A percentile compares a stretch with the other conserved stretches of the same genome.
Conservation (phyloP, 2,888 invertebrate species). For the Siphonodentalium dalli region DNA sequence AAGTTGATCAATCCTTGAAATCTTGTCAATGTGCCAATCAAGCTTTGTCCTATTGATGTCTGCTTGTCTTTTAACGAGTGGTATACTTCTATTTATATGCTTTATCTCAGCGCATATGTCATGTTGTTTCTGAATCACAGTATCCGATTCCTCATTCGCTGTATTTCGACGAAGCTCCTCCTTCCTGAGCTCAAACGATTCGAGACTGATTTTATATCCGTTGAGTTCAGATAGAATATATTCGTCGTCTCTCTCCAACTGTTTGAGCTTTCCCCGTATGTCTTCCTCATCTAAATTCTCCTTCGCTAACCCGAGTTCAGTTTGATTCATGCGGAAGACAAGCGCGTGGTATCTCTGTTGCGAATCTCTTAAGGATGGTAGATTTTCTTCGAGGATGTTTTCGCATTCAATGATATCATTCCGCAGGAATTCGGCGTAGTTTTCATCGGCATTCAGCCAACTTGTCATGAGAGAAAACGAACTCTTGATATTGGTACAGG, state of each 20-base stretch:
- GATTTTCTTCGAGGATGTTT: constrained; percentile 38
- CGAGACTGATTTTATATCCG: background rate
- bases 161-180: background rate
- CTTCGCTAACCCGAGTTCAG: constrained; percentile 39
- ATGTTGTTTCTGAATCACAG: constrained; percentile 22
- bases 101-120: no score
- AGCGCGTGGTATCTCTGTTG: constrained; percentile 46
- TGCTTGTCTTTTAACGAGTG: constrained; percentile 41
- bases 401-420: constrained; percentile 49
- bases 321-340: constrained; percentile 44
- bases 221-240: constrained; percentile 13
- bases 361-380: constrained; percentile 38
- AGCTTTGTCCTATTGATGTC: constrained; percentile 39
- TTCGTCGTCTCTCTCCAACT: constrained; percentile 35
- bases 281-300: constrained; percentile 35
- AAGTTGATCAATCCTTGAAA: constrained; percentile 35
- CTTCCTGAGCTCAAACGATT: background rate
- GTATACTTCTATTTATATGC: constrained; percentile 40
- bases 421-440: constrained; percentile 47
- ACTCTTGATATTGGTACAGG: constrained; percentile 46
- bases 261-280: constrained; percentile 41
- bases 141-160: constrained; percentile 2
- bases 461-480: constrained; percentile 42
- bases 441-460: constrained; percentile 55
- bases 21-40: constrained; percentile 45